phyloP scores from a whole-genome alignment of 2,113 vertebrate genomes.

The Anas platyrhynchos region DNA sequence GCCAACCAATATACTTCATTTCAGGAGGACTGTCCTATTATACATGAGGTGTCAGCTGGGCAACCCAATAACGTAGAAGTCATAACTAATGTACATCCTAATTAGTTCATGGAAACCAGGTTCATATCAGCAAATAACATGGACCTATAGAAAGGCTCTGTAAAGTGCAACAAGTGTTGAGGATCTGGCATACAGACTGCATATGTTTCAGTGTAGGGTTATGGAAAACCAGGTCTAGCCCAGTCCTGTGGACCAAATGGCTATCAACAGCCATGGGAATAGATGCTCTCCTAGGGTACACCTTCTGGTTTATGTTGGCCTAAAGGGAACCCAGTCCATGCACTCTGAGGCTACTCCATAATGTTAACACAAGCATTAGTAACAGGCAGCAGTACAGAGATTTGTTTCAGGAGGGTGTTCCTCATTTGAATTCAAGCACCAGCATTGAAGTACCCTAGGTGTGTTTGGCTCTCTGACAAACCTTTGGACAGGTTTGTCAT shows the following conservation, averaged over 20 bases:
- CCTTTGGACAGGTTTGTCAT: neutral
- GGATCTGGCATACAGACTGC: too few species aligned
- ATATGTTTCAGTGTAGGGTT: neutral
- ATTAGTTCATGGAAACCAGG: neutral
- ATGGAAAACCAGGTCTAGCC: neutral
- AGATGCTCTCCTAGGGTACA: neutral
- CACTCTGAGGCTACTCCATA: neutral
- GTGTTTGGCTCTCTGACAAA: neutral
- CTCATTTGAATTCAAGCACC: neutral
- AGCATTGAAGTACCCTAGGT: neutral
- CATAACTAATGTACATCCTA: neutral
- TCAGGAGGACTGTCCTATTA: neutral
- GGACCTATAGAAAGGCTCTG: neutral
- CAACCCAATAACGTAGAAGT: neutral
- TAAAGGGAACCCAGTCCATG: neutral
- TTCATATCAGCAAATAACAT: neutral
- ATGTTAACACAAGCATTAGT: fast-evolving
- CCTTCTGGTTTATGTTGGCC: neutral
- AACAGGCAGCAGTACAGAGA: neutral
- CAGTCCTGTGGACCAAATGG: neutral
- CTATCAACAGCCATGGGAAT: neutral
- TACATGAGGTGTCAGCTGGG: fast-evolving
- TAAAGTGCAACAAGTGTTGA: neutral
- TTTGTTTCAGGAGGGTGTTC: neutral
- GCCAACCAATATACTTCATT: neutral